Percentiles rank a stretch among this genome's conserved stretches.
These are phyloP conservation scores for Mesocentrotus franciscanus DNA, from an alignment of 53 echinoderm and acorn worm genomes.

Conservation along the genomic window DNA sequence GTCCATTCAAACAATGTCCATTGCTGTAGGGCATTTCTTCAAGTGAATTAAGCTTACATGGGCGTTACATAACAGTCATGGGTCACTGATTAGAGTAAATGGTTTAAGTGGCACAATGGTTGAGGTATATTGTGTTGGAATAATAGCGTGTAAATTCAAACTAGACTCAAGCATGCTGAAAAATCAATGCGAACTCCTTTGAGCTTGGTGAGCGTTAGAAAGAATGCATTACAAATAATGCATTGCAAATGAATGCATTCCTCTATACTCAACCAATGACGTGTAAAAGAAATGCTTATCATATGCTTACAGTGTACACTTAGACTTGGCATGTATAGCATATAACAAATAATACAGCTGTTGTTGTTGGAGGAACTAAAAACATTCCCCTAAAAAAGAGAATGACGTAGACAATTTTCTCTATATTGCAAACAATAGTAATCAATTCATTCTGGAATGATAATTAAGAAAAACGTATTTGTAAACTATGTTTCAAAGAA, in stretches of 20 bases:
- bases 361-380: too few relatives aligned
- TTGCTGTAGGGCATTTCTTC: neutral
- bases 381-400: too few relatives aligned
- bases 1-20: neutral
- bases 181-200: constrained; percentile 24
- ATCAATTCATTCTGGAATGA: too few relatives aligned
- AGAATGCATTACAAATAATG: neutral
- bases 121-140: constrained; percentile 4
- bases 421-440: too few relatives aligned
- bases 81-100: constrained; percentile 43
- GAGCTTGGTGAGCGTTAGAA: neutral
- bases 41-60: constrained; percentile 10
- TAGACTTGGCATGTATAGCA: too few relatives aligned
- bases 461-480: too few relatives aligned
- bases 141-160: constrained; percentile 56
- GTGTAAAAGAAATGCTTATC: neutral
- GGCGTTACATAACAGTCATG: constrained; percentile 48
- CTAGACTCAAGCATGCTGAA: neutral
- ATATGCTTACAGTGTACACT: neutral
- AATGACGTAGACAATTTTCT: too few relatives aligned
- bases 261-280: too few relatives aligned
- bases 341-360: too few relatives aligned
- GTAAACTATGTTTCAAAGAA: too few relatives aligned
- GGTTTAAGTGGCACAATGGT: neutral
- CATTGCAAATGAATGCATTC: too few relatives aligned